Evolutionary conservation across 1,140 invertebrate genomes (phyloP).

Genomic region (Nylanderia fulva): DNA sequence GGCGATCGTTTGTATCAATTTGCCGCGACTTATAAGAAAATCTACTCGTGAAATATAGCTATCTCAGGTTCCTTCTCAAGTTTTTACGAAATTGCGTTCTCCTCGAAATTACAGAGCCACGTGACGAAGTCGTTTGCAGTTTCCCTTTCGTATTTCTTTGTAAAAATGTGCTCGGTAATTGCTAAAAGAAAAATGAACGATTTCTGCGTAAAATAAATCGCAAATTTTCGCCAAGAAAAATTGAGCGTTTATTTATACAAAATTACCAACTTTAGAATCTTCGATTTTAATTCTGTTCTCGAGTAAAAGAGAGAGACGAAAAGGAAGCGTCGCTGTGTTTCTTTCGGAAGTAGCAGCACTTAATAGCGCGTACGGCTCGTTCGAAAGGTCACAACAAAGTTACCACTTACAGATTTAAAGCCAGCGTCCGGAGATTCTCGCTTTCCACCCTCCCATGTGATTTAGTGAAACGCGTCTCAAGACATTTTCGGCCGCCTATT

Average conservation of each 20-base stretch:
- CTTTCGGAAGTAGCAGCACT: conserved; percentile 51
- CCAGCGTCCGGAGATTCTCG: not conserved
- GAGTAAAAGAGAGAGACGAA: not conserved
- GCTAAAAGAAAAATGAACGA: not conserved
- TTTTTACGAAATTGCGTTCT: conserved; percentile 52
- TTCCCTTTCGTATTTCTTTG: not conserved
- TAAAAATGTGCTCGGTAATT: not conserved
- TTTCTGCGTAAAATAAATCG: not conserved
- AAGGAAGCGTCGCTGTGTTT: not conserved
- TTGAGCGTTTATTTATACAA: not conserved
- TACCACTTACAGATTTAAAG: conserved; percentile 39
- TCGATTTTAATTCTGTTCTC: not conserved
- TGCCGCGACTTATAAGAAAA: conserved; percentile 49
- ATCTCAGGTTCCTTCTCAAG: not conserved
- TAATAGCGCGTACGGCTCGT: conserved; percentile 26
- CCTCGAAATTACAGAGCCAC: conserved; percentile 57
- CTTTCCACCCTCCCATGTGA: conserved; percentile 58
- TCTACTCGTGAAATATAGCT: conserved; percentile 43
- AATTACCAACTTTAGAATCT: not conserved
- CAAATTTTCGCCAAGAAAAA: not conserved
- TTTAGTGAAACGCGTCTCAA: conserved; percentile 73
- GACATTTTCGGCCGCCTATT: conserved; percentile 77
- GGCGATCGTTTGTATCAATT: conserved; percentile 78
- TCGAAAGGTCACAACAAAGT: conserved; percentile 32
- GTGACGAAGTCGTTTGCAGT: conserved; percentile 50